Evolutionary conservation across 2,888 invertebrate species (phyloP).

Genomic region (Plagodis pulveraria): DNA sequence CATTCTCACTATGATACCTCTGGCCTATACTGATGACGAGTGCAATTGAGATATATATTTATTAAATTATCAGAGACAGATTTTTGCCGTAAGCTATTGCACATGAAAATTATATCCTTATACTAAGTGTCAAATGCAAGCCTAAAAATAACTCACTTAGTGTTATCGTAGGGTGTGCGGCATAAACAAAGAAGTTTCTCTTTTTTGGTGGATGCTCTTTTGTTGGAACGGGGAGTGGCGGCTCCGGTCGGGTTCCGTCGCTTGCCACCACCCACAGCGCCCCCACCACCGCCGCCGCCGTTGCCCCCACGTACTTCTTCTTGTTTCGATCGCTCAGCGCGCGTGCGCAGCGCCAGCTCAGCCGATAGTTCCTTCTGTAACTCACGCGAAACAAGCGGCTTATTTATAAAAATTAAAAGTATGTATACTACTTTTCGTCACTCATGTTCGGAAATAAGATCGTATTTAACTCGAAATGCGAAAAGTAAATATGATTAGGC

Average conservation of each 20-base stretch:
- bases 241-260: constrained; percentile 42
- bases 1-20: too few relatives aligned
- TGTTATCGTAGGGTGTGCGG: constrained; percentile 97
- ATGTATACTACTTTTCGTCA: neutral
- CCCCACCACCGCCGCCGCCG: constrained; percentile 51
- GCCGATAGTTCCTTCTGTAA: constrained; percentile 89
- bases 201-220: constrained; percentile 80
- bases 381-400: neutral
- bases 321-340: constrained; percentile 89
- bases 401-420: neutral
- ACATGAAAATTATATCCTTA: too few relatives aligned
- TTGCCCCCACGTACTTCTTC: constrained; percentile 85
- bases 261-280: constrained; percentile 72
- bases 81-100: too few relatives aligned
- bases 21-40: too few relatives aligned
- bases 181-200: constrained; percentile 96
- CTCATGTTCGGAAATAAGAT: too few relatives aligned
- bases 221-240: constrained; percentile 56
- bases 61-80: too few relatives aligned
- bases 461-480: too few relatives aligned
- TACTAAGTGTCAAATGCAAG: too few relatives aligned
- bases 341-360: constrained; percentile 89
- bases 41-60: too few relatives aligned
- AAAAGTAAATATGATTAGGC: too few relatives aligned
- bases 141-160: constrained; percentile 86